Evolutionary conservation across 1,140 invertebrate genomes (phyloP), one percentile per base, ranked within the genome.

Genomic region (Aphelinus atriplicis): DNA sequence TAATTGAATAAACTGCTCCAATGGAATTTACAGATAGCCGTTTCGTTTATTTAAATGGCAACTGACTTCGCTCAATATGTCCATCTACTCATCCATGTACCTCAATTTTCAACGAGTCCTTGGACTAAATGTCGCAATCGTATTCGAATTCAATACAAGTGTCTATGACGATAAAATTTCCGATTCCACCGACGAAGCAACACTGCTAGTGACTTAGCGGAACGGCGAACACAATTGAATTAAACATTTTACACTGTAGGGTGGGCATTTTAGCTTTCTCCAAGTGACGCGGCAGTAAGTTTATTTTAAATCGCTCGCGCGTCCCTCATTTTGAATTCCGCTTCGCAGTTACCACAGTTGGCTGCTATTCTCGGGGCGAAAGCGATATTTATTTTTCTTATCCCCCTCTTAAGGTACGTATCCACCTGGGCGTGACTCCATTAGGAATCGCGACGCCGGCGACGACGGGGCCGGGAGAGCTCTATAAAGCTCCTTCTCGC

Each of bases 391-490:
- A 71, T 76, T 76, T 76, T 78, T 78, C 73, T 75, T 75, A 72
- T 72, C 73, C 69, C 61, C 57, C 57, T 66, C 61, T 75, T 76
- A 71, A 71, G 57, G 64, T 62, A 64, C 69, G 61, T 75, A 71
- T 69, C 67, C 67, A 78, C 72, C 67, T 77, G 76, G 76, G 75
- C 73, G 75, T 76, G 75, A 81, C 76, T 78, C 70, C 79, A 81
- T 81, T 82, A 81, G 73, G 74, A 80, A 79, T 79, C 73, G 65
- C 73, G 77, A 77, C 71, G 68, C 76, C 74, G n/a, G 2, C 50
- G 56, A 4, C 61, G 46, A 51, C 68, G 60, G 42, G 61, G 72
- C 10, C 46, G 65, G 4, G 58, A 9, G 43, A 10, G 48, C n/a
- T 45, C n/a, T 48, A 51, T 26, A 51, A 64, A 67, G 50, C 68